Conservation (phyloP, 2,888 invertebrate species). For the Mystacides longicornis region DNA sequence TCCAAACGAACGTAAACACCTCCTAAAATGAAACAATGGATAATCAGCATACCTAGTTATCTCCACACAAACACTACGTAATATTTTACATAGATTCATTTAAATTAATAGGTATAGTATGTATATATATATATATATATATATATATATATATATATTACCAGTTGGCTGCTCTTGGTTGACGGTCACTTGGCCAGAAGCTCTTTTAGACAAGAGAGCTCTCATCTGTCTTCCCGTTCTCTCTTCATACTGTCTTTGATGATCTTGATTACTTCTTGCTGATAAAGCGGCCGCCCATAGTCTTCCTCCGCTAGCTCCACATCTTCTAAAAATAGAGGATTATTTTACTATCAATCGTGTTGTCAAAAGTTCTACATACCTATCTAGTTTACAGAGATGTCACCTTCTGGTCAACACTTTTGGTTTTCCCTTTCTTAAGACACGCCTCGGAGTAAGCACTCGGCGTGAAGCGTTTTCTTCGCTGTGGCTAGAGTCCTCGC, state of each 20-base stretch:
- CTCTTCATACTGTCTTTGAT: conserved; percentile 79
- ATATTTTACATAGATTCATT: no score
- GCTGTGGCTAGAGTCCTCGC: conserved; percentile 34
- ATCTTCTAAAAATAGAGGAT: conserved; percentile 23
- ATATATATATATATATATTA: no score
- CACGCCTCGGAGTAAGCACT: conserved; percentile 35
- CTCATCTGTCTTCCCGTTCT: conserved; percentile 63
- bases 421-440: conserved; percentile 28
- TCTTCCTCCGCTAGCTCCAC: conserved; percentile 45
- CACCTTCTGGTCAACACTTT: conserved; percentile 21
- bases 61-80: no score
- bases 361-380: no score
- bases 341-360: no score
- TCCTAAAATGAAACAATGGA: conserved; percentile 42
- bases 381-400: no score
- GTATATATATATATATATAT: no score
- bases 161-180: conserved; percentile 30
- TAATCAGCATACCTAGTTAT: no score
- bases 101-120: no score
- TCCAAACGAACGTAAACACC: conserved; percentile 71
- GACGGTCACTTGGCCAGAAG: conserved; percentile 27
- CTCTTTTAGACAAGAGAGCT: conserved; percentile 48
- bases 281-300: conserved; percentile 71
- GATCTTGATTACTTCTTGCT: conserved; percentile 80
- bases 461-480: conserved; percentile 29